Evolutionary conservation across 1,140 invertebrate genomes (phyloP), one percentile per base, ranked within the genome.

Genomic region (Aphis craccivora): DNA sequence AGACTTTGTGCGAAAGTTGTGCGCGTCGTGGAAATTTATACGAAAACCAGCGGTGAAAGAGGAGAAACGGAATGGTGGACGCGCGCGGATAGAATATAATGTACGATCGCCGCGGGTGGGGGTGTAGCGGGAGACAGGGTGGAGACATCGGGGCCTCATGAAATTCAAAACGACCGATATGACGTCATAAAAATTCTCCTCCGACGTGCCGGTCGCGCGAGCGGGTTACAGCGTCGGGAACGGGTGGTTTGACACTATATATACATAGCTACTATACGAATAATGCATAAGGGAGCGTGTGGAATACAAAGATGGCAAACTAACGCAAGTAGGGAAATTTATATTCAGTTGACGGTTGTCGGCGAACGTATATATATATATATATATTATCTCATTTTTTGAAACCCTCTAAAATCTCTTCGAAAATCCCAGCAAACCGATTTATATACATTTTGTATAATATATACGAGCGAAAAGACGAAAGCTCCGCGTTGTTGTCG

Each of bases 101-200:
- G n/a, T 76, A 76, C 60, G 60, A n/a, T 14, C 60, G 30, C 60
- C 55, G 55, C 0, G 9, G 1, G 20, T 8, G 53, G 3, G 51
- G 35, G 35, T 35, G 53, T 9, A 37, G 23, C 9, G 88, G 23
- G 11, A n/a, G 14, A 22, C 37, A 35, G 35, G 51, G 18, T 8
- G 2, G 48, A 23, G 87, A 11, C 25, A 48, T n/a, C 5, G 48
- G 45, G 87, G 25, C 9, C 55, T 90, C 89, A 90, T 90, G 89
- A 90, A 90, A 90, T 90, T 90, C 89, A 90, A 90, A 90, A 90
- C 89, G 89, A 90, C 55, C 89, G 89, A 67, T 90, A 90, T 67
- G 89, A 90, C 89, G 89, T 90, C 89, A 67, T 90, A 90, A 90
- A 90, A 90, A 55, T 89, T 89, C 51, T 89, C 88, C 8, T 89